Conservation (phyloP, 2,888 invertebrate species). For the Spialia ferax region DNA sequence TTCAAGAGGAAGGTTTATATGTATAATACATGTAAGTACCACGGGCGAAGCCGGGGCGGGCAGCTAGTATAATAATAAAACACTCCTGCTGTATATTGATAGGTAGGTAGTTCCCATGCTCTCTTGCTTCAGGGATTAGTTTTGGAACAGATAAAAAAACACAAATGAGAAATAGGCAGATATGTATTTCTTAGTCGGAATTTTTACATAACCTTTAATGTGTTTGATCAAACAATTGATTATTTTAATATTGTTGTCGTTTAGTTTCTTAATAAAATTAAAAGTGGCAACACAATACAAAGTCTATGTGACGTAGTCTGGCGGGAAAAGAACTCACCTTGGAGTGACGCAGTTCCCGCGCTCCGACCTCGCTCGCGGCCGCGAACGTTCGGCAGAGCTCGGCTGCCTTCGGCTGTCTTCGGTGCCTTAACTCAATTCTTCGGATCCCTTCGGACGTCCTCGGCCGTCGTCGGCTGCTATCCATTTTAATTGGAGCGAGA, state of each 20-base stretch:
- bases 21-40: no score
- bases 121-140: no score
- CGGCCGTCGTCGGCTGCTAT: conserved; percentile 55
- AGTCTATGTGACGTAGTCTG: conserved; percentile 67
- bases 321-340: conserved; percentile 83
- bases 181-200: no score
- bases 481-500: conserved; percentile 62
- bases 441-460: conserved; percentile 51
- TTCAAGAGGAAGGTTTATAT: no score
- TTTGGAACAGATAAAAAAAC: no score
- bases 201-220: no score
- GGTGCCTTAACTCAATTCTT: conserved; percentile 33
- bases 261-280: conserved; percentile 52
- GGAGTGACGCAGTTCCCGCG: conserved; percentile 79
- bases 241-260: conserved; percentile 41
- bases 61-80: no score
- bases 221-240: conserved; percentile 30
- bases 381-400: conserved; percentile 59
- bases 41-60: no score
- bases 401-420: conserved; percentile 50
- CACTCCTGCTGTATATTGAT: no score
- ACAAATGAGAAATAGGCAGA: no score
- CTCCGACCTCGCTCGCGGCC: conserved; percentile 80
- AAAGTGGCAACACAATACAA: conserved; percentile 66
- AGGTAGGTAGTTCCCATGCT: no score